phyloP scores from a whole-genome alignment of 2,113 vertebrate genomes.

The Brachyistius frenatus region DNA sequence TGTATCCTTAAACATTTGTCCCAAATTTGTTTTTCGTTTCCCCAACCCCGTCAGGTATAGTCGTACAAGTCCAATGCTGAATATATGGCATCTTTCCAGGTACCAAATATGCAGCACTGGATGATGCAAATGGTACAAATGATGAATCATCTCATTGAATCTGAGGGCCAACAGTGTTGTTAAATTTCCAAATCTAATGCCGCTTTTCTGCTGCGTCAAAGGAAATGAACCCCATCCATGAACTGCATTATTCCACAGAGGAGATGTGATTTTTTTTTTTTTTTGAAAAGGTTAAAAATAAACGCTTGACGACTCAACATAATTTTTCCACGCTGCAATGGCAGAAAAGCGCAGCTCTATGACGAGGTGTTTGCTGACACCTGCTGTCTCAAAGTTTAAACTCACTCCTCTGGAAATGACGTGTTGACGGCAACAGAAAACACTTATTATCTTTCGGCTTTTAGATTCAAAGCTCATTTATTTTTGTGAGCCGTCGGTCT shows the following conservation, averaged over 20 bases:
- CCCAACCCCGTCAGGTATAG: no score
- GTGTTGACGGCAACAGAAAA: no score
- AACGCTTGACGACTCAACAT: not conserved
- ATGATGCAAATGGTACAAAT: slow-evolving; percentile 20
- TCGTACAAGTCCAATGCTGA: not conserved
- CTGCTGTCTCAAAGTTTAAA: slow-evolving; percentile 67
- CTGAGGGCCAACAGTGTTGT: not conserved
- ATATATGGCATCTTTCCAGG: not conserved
- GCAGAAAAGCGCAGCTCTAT: not conserved
- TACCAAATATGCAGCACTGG: not conserved
- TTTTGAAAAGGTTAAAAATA: not conserved
- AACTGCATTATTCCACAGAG: not conserved
- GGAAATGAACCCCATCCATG: not conserved
- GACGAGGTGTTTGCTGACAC: slow-evolving; percentile 71
- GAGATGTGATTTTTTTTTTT: not conserved
- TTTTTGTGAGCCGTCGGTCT: not conserved
- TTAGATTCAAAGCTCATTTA: no score
- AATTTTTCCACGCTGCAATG: slow-evolving; percentile 30
- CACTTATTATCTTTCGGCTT: no score
- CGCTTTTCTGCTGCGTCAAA: not conserved
- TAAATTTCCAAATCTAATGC: not conserved
- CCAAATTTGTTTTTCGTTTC: not conserved
- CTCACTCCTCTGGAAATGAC: not conserved
- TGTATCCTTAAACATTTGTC: not conserved
- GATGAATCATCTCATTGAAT: not conserved